phyloP scores from a whole-genome alignment of 2,797 vertebrate genomes.

The Mionectes olivaceus region DNA sequence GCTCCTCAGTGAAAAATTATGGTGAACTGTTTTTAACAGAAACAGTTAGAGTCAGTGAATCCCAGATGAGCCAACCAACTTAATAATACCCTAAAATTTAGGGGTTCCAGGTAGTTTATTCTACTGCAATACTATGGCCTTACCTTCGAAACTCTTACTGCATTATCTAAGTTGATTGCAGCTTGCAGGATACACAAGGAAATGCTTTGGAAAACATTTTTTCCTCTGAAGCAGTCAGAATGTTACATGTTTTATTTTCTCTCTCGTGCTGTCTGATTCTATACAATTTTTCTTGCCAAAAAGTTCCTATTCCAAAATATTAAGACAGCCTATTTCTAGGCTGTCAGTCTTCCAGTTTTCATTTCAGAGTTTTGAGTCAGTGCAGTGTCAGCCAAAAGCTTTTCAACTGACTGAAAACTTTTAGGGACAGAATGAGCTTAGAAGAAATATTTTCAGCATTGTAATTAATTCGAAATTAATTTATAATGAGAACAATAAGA shows the following conservation, averaged over 20 bases:
- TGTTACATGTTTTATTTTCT: slow-evolving; percentile 15
- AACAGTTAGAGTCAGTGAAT: slow-evolving; percentile 12
- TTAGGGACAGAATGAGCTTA: not conserved
- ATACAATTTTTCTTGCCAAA: slow-evolving; percentile 33
- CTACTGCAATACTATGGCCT: not conserved
- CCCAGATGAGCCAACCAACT: not conserved
- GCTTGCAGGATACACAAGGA: not conserved
- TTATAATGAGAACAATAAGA: not conserved
- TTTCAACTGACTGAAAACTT: slow-evolving; percentile 26
- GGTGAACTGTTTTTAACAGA: not conserved
- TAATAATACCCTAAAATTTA: slow-evolving; percentile 9
- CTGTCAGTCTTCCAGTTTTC: slow-evolving; percentile 53
- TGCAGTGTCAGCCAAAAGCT: slow-evolving; percentile 29
- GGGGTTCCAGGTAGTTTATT: slow-evolving; percentile 8
- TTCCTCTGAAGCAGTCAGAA: not conserved
- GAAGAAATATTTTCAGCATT: not conserved
- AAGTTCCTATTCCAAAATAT: slow-evolving; percentile 37
- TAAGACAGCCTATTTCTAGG: slow-evolving; percentile 49
- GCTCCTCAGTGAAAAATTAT: not conserved
- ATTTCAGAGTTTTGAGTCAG: slow-evolving; percentile 44
- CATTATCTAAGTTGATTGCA: not conserved
- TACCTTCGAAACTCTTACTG: not conserved
- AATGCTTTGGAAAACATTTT: not conserved
- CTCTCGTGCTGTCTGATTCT: not conserved
- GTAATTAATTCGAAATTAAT: slow-evolving; percentile 29